Evolutionary conservation across 2,888 invertebrate species (phyloP).

Genomic region (Apotomis capreana): DNA sequence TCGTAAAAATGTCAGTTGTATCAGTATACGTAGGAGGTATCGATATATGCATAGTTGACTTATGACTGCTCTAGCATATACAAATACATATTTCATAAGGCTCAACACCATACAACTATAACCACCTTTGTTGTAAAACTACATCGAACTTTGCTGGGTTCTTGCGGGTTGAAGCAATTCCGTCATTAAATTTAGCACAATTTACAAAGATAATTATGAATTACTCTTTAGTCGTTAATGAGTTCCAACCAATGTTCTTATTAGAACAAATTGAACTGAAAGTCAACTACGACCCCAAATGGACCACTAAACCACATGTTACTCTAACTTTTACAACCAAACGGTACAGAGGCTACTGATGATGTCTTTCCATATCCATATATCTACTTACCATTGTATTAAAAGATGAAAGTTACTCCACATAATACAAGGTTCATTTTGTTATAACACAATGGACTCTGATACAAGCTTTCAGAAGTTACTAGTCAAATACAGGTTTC

Average conservation of each 20-base stretch:
- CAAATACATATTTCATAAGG: too few species aligned
- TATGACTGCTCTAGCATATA: too few species aligned
- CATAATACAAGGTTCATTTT: not conserved
- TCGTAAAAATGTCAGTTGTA: too few species aligned
- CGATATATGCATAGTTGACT: too few species aligned
- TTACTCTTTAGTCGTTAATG: constrained; percentile 1
- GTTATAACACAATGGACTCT: not conserved
- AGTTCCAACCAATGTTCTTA: constrained; percentile 8
- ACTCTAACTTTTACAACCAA: constrained; percentile 53
- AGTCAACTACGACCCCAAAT: constrained; percentile 15
- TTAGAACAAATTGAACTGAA: constrained; percentile 21
- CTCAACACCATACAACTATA: too few species aligned
- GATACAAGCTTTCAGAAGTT: not conserved
- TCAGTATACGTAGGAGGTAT: too few species aligned
- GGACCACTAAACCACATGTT: constrained; percentile 48
- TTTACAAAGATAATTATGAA: not conserved
- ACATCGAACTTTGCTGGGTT: too few species aligned
- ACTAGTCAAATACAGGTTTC: constrained; percentile 46
- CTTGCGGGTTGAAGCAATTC: not conserved
- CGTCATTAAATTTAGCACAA: not conserved
- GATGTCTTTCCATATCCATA: not conserved
- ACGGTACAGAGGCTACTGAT: constrained; percentile 37
- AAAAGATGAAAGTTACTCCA: not conserved
- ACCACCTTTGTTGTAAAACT: too few species aligned
- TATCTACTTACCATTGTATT: not conserved